Percentiles rank a stretch among this genome's conserved stretches.
Conservation (phyloP, 2,113 vertebrate genomes). For the Upupa epops region DNA sequence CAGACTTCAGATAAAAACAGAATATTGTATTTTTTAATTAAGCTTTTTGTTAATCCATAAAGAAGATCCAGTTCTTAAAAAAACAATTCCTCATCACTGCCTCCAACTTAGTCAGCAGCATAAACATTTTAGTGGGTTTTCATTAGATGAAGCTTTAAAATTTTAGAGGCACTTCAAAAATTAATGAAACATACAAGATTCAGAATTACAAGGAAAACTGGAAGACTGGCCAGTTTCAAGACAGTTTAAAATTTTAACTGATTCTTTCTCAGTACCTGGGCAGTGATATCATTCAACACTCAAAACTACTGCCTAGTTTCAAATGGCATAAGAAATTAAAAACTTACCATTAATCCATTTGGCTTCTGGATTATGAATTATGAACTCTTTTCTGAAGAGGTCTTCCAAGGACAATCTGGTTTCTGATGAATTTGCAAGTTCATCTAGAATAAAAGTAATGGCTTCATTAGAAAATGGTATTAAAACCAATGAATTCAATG, state of each 20-base stretch:
- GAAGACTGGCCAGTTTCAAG: not conserved
- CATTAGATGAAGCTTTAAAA: conserved; percentile 15
- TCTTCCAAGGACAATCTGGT: conserved; percentile 91
- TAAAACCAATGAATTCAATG: not conserved
- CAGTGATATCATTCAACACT: not conserved
- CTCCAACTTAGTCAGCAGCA: not conserved
- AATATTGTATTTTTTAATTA: not conserved
- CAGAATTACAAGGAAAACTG: not conserved
- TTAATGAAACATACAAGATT: not conserved
- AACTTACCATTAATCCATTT: conserved; percentile 94
- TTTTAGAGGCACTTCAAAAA: conserved; percentile 40
- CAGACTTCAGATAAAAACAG: not conserved
- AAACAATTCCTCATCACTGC: not conserved
- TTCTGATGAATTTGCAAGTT: conserved; percentile 87
- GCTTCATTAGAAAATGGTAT: not conserved
- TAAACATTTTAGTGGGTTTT: not conserved
- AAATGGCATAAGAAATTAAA: not conserved
- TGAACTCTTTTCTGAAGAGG: conserved; percentile 89
- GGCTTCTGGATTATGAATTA: conserved; percentile 88
- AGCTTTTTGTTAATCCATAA: not conserved
- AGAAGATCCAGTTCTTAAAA: not conserved
- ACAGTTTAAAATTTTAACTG: not conserved
- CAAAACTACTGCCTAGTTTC: not conserved
- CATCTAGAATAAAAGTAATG: conserved; percentile 76
- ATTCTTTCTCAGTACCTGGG: not conserved